Evolutionary conservation across 2,113 vertebrate species (phyloP).

Genomic region (Trachemys scripta): DNA sequence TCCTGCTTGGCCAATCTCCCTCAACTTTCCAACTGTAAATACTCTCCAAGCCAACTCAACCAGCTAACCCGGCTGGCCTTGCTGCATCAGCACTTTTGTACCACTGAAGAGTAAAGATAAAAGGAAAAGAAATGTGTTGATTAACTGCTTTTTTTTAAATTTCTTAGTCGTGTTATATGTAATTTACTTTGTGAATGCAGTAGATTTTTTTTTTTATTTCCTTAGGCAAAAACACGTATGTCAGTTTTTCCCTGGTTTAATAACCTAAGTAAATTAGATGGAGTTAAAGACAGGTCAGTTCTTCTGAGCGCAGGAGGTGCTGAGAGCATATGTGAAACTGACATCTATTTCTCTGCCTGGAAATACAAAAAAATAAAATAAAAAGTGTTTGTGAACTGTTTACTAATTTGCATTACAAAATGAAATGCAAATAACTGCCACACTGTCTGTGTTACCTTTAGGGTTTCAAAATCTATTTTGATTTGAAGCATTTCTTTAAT

Average conservation of each 20-base stretch:
- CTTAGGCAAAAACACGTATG: conserved; percentile 75
- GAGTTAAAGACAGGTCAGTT: neutral
- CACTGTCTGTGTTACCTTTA: conserved; percentile 67
- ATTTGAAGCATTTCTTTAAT: conserved; percentile 56
- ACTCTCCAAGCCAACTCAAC: conserved; percentile 23
- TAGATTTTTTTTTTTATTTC: conserved; percentile 71
- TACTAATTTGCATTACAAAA: conserved; percentile 80
- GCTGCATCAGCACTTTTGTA: neutral
- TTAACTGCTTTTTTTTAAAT: conserved; percentile 53
- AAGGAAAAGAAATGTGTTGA: conserved; percentile 60
- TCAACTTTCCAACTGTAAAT: neutral
- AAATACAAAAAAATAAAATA: conserved; percentile 69
- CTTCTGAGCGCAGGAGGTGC: neutral
- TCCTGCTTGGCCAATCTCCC: neutral
- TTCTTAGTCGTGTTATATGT: conserved; percentile 38
- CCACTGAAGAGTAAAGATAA: conserved; percentile 54
- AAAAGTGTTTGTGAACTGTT: conserved; percentile 75
- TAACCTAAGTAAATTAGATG: neutral
- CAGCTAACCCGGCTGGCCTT: conserved; percentile 15
- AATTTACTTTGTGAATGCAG: conserved; percentile 67
- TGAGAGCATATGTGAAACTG: conserved; percentile 57
- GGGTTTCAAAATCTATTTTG: conserved; percentile 48
- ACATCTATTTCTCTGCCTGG: conserved; percentile 79
- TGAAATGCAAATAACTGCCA: conserved; percentile 79
- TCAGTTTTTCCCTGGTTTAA: conserved; percentile 58